Evolutionary conservation across 2,797 vertebrate species (phyloP).

Genomic region (Eleutherodactylus coqui): DNA sequence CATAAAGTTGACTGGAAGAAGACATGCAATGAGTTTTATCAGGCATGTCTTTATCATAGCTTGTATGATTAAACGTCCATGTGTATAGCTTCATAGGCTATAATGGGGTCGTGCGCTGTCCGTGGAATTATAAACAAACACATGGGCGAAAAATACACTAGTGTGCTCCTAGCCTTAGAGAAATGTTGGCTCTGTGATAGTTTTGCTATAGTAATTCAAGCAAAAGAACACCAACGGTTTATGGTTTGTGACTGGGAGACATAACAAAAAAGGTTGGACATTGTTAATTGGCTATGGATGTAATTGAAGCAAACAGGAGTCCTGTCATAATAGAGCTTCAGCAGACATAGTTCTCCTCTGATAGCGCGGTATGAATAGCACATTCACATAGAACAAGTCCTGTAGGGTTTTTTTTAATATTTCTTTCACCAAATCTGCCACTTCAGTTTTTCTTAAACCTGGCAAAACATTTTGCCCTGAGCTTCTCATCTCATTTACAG

Average conservation of each 20-base stretch:
- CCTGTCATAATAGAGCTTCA: conserved; percentile 20
- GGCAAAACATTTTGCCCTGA: conserved; percentile 54
- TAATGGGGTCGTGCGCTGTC: no score
- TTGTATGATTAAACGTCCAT: no score
- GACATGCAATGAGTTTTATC: no score
- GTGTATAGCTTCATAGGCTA: no score
- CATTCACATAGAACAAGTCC: conserved; percentile 12
- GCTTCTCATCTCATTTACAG: conserved; percentile 62
- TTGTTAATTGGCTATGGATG: conserved; percentile 14
- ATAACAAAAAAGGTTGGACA: conserved; percentile 39
- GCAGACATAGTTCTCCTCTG: conserved; percentile 1
- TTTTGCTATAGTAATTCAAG: conserved; percentile 14
- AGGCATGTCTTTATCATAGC: no score
- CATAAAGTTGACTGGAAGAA: no score
- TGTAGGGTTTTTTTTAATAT: conserved; percentile 37
- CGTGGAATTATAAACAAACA: no score
- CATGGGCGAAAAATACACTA: no score
- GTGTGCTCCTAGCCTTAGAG: not conserved
- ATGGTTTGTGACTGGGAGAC: not conserved
- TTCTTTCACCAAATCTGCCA: conserved; percentile 63
- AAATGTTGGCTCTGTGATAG: not conserved
- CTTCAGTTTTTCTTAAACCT: conserved; percentile 56
- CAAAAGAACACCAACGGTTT: not conserved
- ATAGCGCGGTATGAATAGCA: conserved; percentile 16
- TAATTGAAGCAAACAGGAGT: conserved; percentile 4